Conservation (phyloP, 1,140 invertebrate genomes). For the Pristionchus pacificus region DNA sequence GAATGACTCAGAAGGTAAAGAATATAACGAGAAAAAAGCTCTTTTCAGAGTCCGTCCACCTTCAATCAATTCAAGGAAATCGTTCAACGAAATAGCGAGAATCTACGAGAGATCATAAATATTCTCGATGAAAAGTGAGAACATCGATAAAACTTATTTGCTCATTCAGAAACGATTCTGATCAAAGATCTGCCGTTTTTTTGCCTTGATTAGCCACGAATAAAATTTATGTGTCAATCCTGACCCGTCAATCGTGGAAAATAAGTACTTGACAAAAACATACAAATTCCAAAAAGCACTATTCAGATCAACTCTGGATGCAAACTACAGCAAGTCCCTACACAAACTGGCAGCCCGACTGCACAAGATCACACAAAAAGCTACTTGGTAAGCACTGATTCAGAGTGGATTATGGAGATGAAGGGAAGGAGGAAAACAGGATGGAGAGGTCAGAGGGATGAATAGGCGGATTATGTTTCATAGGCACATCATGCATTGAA, state of each 20-base stretch:
- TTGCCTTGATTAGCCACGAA: neutral
- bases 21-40: constrained; percentile 7
- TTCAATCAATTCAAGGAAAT: constrained; percentile 29
- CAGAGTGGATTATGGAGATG: too few relatives aligned
- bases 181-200: neutral
- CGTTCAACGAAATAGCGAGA: constrained; percentile 34
- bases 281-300: neutral
- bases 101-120: constrained; percentile 28
- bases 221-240: neutral
- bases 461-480: constrained; percentile 15
- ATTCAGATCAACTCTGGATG: constrained; percentile 28
- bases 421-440: too few relatives aligned
- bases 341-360: constrained; percentile 35
- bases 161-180: neutral
- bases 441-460: constrained; percentile 27
- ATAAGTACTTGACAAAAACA: neutral
- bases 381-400: too few relatives aligned
- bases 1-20: neutral
- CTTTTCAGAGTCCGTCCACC: constrained; percentile 31
- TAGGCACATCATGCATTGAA: neutral
- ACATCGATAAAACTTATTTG: constrained; percentile 10
- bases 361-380: constrained; percentile 33
- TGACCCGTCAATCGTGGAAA: neutral
- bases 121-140: constrained; percentile 35
- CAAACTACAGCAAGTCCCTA: constrained; percentile 36